Evolutionary conservation across 2,797 vertebrate species (phyloP).

Genomic region (Vireo griseus): DNA sequence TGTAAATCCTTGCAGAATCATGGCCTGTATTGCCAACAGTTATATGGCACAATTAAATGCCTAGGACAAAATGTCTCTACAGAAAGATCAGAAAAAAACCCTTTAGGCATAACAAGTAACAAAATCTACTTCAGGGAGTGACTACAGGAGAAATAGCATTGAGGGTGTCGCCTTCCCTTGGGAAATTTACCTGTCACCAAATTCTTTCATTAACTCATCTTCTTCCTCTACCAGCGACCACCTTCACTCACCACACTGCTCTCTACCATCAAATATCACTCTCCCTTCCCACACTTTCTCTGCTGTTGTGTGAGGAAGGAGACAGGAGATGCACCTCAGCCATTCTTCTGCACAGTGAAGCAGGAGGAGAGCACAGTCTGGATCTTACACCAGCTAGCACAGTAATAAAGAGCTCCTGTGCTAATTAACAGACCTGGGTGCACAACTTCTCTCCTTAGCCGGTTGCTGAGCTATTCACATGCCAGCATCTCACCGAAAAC

Average conservation of each 20-base stretch:
- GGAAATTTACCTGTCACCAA: background rate
- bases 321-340: background rate
- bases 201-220: background rate
- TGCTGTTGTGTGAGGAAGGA: background rate
- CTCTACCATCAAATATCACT: background rate
- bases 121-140: background rate
- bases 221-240: background rate
- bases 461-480: background rate
- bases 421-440: background rate
- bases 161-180: fast-evolving
- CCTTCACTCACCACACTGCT: background rate
- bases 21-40: background rate
- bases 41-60: background rate
- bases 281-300: background rate
- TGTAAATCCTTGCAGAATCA: slow-evolving; percentile 22
- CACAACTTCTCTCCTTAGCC: background rate
- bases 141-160: background rate
- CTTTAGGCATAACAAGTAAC: background rate
- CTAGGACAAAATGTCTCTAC: background rate
- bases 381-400: background rate
- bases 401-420: background rate
- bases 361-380: background rate
- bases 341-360: background rate
- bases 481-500: background rate
- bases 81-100: background rate